Base-by-base conservation (phyloP, 2,888 invertebrate species). In the Bugulina stolonifera region DNA sequence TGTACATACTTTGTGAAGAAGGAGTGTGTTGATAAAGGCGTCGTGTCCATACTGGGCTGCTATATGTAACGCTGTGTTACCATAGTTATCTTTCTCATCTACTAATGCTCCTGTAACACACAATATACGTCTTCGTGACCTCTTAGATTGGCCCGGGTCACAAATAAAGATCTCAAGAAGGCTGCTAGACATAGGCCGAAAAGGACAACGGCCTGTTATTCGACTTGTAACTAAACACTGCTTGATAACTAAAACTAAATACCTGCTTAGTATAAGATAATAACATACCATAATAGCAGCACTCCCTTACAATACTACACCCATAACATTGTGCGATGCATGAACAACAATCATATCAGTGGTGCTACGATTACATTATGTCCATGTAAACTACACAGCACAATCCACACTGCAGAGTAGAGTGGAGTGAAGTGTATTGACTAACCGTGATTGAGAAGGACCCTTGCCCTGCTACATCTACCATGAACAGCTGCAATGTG, bases 401-500 rank as follows among this genome's bases (percentile, higher is more conserved):
- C n/a, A n/a, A n/a, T n/a, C n/a, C n/a, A n/a, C n/a, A n/a, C n/a
- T n/a, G n/a, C n/a, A n/a, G n/a, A n/a, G n/a, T n/a, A n/a, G n/a
- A n/a, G n/a, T 52, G 10, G 10, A 52, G 52, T 52, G 52, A 22
- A 14, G 22, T 22, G 22, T 52, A 52, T 52, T 14, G 52, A 14
- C 57, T n/a, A 5, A 83, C 88, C 89, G 78, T 87, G 87, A 80
- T 89, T 88, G 27, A 89, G 86, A 70, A 89, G 83, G 64, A 86
- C 87, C 81, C 89, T 88, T 64, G 89, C 89, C 71, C 89, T 83
- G 0, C 88, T 88, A 78, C 89, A 89, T 77, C 89, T 84, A 29
- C 89, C 89, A 81, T 89, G 88, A 76, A 89, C 87, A 5, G 89
- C 89, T n/a, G 89, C 88, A 88, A 89, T 88, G 77, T 89, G 89